These are phyloP conservation scores for Myiotriccus ornatus DNA, from an alignment of 2,797 vertebrate species.

Conservation along the genomic window DNA sequence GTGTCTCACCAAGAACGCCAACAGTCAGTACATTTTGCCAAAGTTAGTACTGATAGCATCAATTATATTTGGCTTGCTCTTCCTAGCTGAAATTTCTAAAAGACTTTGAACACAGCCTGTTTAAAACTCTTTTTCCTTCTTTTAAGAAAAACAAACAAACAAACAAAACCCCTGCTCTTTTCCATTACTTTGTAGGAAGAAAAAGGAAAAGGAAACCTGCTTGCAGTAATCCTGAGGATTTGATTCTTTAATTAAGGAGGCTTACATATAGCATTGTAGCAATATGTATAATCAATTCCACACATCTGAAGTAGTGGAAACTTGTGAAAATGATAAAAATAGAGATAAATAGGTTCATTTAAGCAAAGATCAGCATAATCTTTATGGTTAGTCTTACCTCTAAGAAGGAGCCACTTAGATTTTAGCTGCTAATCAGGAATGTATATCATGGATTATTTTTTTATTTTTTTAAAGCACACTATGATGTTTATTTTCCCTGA, in stretches of 20 bases:
- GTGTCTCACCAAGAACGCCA: not conserved
- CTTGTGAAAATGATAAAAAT: not conserved
- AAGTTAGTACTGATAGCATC: not conserved
- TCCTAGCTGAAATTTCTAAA: not conserved
- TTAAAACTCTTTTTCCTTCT: not conserved
- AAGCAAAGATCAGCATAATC: slow-evolving; percentile 17
- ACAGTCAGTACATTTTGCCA: not conserved
- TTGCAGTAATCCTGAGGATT: not conserved
- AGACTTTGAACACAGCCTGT: not conserved
- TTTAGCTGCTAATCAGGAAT: slow-evolving; percentile 43
- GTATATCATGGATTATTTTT: slow-evolving; percentile 9
- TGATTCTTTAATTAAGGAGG: not conserved
- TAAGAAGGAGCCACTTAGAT: slow-evolving; percentile 28
- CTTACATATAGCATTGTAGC: not conserved
- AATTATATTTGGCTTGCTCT: not conserved
- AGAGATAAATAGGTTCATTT: not conserved
- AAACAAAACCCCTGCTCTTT: not conserved
- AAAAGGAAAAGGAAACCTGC: not conserved
- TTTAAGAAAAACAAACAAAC: not conserved
- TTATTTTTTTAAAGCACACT: not conserved
- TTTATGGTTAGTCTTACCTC: not conserved
- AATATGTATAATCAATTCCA: not conserved
- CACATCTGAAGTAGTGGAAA: not conserved
- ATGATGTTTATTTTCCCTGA: slow-evolving; percentile 31
- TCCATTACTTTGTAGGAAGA: not conserved